phyloP scores from a whole-genome alignment of 92 coral and sea anemone species.

The Epizoanthus fatuus region DNA sequence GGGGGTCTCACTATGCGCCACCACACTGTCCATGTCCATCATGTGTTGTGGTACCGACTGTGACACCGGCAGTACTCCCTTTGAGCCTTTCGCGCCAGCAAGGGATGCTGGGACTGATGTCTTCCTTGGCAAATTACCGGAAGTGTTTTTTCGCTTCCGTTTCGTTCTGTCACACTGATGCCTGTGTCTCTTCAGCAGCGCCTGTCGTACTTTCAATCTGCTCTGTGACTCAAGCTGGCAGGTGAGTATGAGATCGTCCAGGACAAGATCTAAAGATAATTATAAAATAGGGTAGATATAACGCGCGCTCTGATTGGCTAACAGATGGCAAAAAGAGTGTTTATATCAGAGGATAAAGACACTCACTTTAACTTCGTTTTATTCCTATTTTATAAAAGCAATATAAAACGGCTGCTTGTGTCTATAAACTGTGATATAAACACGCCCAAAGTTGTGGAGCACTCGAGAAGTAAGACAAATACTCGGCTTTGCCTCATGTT shows the following conservation, averaged over 20 bases:
- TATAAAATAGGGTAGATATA: no score
- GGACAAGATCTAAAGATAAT: slow-evolving; percentile 73
- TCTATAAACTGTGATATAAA: no score
- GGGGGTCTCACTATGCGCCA: neutral
- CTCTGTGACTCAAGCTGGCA: slow-evolving; percentile 80
- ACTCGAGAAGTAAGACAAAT: no score
- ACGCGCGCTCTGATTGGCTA: no score
- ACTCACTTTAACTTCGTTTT: no score
- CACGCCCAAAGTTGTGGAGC: no score
- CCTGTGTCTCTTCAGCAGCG: slow-evolving; percentile 70
- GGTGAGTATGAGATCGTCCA: slow-evolving; percentile 90
- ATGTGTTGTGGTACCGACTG: slow-evolving; percentile 62
- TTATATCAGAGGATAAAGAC: no score
- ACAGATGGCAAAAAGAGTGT: no score
- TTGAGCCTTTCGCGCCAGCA: slow-evolving; percentile 38
- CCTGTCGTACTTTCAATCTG: slow-evolving; percentile 74
- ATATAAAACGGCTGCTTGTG: no score
- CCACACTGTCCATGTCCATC: neutral
- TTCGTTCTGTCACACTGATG: slow-evolving; percentile 77
- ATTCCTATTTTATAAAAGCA: no score
- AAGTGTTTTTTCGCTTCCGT: slow-evolving; percentile 48
- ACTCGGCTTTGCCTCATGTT: no score
- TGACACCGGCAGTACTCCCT: slow-evolving; percentile 40
- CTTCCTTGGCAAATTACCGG: slow-evolving; percentile 66
- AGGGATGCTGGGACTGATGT: slow-evolving; percentile 52